These are phyloP conservation scores for Manis pentadactyla DNA, from an alignment of 2,797 vertebrate genomes.

Conservation along the genomic window DNA sequence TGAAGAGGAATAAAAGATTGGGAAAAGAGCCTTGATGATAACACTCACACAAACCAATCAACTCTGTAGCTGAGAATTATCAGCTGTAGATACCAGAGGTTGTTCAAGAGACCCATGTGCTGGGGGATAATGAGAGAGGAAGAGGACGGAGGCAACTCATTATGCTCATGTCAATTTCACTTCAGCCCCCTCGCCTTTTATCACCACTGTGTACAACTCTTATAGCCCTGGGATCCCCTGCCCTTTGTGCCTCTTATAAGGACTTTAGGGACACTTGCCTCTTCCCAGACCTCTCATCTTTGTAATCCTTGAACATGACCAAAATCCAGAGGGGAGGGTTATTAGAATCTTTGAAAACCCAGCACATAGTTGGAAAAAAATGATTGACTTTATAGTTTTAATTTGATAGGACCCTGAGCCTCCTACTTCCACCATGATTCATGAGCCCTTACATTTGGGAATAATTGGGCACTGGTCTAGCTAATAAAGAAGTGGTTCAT, in stretches of 20 bases:
- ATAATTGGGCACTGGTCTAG: not conserved
- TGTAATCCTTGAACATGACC: not conserved
- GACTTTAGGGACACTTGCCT: not conserved
- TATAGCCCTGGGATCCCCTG: not conserved
- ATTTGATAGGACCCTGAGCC: not conserved
- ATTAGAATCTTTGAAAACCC: not conserved
- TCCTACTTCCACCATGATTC: not conserved
- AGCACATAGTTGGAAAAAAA: not conserved
- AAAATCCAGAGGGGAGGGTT: not conserved
- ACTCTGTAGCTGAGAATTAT: not conserved
- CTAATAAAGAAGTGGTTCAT: not conserved
- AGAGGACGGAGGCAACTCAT: not conserved
- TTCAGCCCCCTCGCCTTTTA: not conserved
- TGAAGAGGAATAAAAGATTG: not conserved
- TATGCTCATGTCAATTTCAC: not conserved
- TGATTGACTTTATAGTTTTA: not conserved
- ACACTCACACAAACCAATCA: not conserved
- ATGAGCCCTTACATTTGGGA: not conserved
- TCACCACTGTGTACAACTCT: not conserved
- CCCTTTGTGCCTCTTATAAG: not conserved
- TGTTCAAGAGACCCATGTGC: not conserved
- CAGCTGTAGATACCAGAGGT: not conserved
- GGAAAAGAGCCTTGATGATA: not conserved
- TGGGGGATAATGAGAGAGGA: not conserved
- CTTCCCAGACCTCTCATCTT: not conserved